A percentile compares a stretch with the other conserved stretches of the same genome.
Conservation (phyloP, 2,797 vertebrate species). For the Merluccius polli region DNA sequence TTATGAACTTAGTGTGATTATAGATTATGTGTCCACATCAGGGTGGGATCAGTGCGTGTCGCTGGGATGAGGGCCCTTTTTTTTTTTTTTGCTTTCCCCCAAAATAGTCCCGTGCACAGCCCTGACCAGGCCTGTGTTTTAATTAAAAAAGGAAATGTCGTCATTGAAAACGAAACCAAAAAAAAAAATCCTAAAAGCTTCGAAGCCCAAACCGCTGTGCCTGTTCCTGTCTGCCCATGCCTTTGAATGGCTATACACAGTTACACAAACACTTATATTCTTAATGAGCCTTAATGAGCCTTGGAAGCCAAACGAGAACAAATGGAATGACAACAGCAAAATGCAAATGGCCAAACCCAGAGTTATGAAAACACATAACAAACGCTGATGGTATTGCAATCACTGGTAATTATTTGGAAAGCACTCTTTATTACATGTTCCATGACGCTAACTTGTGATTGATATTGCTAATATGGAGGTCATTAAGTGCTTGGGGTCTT, state of each 20-base stretch:
- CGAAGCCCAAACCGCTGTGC: background rate
- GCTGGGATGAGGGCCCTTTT: too few species aligned
- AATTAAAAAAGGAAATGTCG: background rate
- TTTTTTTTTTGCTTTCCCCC: too few species aligned
- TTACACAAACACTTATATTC: background rate
- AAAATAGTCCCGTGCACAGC: too few species aligned
- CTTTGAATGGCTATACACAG: background rate
- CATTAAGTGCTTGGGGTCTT: too few species aligned
- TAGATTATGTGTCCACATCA: too few species aligned
- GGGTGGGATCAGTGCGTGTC: too few species aligned
- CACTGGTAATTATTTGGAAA: background rate
- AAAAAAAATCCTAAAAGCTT: background rate
- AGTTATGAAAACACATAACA: too few species aligned
- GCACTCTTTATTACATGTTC: background rate
- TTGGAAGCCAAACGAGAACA: background rate
- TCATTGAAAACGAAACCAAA: background rate
- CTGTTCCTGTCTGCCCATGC: background rate
- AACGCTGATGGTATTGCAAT: too few species aligned
- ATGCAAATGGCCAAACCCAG: background rate
- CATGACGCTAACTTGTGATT: background rate
- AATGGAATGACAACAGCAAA: background rate
- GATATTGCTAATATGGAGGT: too few species aligned
- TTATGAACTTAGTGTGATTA: too few species aligned
- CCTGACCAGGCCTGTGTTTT: background rate
- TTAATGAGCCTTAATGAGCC: background rate